Evolutionary conservation across 1,140 invertebrate genomes (phyloP).

Genomic region (Drosophila seguyi): DNA sequence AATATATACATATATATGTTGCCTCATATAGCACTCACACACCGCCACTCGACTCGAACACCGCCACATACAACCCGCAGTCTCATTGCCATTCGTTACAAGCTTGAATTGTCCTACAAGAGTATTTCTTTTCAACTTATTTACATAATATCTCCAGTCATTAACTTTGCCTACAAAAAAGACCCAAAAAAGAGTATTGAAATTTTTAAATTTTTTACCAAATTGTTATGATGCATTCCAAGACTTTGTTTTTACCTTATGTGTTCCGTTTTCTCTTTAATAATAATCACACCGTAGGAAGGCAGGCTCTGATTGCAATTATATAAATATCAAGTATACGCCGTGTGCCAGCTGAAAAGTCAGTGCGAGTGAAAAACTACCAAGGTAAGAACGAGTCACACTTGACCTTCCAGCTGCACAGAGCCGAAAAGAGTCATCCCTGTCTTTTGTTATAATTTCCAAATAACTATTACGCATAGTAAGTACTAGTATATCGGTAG

Average conservation of each 20-base stretch:
- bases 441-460: slow-evolving; percentile 14
- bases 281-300: slow-evolving; percentile 50
- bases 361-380: slow-evolving; percentile 30
- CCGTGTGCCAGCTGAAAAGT: slow-evolving; percentile 51
- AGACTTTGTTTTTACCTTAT: slow-evolving; percentile 44
- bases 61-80: slow-evolving; percentile 17
- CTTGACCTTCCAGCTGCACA: slow-evolving; percentile 46
- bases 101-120: slow-evolving; percentile 62
- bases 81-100: slow-evolving; percentile 60
- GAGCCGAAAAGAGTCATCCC: slow-evolving; percentile 6
- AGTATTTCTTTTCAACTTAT: slow-evolving; percentile 68
- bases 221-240: slow-evolving; percentile 70
- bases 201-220: slow-evolving; percentile 66
- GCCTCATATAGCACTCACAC: slow-evolving; percentile 28
- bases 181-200: slow-evolving; percentile 21
- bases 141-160: slow-evolving; percentile 83
- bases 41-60: background rate
- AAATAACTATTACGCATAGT: slow-evolving; percentile 40
- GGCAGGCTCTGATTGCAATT: slow-evolving; percentile 21
- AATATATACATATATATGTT: slow-evolving; percentile 16
- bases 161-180: slow-evolving; percentile 80
- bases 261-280: slow-evolving; percentile 34
- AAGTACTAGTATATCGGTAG: slow-evolving; percentile 50
- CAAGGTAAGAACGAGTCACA: slow-evolving; percentile 41
- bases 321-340: slow-evolving; percentile 46